A percentile compares a stretch with the other conserved stretches of the same genome.
Evolutionary conservation across 2,797 vertebrate species (phyloP).

Genomic region (Pogoniulus pusillus): DNA sequence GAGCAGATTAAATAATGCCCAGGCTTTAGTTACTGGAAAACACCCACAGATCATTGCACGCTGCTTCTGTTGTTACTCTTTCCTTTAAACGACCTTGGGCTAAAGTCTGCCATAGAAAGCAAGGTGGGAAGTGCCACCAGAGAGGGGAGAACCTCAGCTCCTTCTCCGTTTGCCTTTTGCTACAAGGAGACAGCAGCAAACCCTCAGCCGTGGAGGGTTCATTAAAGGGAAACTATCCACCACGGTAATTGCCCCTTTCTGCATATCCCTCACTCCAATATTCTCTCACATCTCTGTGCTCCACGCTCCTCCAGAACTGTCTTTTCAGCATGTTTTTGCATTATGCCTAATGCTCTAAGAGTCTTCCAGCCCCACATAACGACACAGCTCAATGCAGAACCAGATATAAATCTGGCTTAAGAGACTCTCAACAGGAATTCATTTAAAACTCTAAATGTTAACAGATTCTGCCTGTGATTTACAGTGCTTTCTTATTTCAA

Average conservation of each 20-base stretch:
- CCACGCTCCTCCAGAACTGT: constrained; percentile 76
- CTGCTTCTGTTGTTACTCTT: not conserved
- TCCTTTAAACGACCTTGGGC: not conserved
- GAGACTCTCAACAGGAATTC: constrained; percentile 84
- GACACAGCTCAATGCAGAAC: constrained; percentile 82
- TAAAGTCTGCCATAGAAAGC: not conserved
- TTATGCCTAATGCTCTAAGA: constrained; percentile 80
- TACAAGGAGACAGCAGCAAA: constrained; percentile 54
- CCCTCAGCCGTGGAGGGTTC: constrained; percentile 60
- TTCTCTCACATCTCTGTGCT: constrained; percentile 72
- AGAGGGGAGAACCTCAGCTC: constrained; percentile 1
- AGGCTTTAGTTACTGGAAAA: constrained; percentile 9
- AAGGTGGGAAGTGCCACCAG: not conserved
- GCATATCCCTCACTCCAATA: constrained; percentile 70
- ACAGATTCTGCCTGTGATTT: constrained; percentile 80
- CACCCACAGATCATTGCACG: not conserved
- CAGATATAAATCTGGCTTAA: constrained; percentile 86
- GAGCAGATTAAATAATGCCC: not conserved
- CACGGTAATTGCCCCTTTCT: constrained; percentile 73
- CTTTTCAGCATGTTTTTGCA: constrained; percentile 83
- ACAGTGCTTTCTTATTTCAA: constrained; percentile 67
- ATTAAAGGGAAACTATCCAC: constrained; percentile 74
- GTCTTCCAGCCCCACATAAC: constrained; percentile 78
- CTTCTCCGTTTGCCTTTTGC: constrained; percentile 46
- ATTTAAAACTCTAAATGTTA: constrained; percentile 84